Base-by-base conservation (phyloP, 2,888 invertebrate species). In the Vesta saturnalis region DNA sequence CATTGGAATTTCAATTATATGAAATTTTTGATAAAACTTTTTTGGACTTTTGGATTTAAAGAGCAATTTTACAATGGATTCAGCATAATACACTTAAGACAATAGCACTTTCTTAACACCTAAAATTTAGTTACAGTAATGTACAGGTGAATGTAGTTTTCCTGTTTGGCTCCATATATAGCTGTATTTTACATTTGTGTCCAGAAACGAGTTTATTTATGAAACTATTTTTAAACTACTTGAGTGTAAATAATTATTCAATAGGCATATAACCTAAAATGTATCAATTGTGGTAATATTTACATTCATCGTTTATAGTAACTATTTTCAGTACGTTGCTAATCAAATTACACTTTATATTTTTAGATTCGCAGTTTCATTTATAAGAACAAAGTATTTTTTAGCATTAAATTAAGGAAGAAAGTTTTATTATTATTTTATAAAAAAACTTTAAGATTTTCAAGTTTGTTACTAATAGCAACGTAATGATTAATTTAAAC, bases 241-340 rank as follows among this genome's bases (percentile, higher is more conserved):
- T 39, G n/a, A n/a, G 12, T 39, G 39, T 39, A 39, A 39, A 39
- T 39, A 39, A 8, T 23, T 23, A 23, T 8, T 23, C 8, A 23
- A 23, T 23, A 8, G 39, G 12, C 39, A n/a, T 39, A 39, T 39
- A 39, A 39, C 39, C 39, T 6, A 39, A 39, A 39, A 39, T n/a
- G 8, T 39, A 39, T 10, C 39, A 39, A 39, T 39, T 49, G 47
- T 49, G 15, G 15, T 49, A 49, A 49, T 15, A 49, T 49, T 49
- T 49, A 49, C 15, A 18, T 49, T 15, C 18, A 18, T 49, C 47
- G 52, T 52, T 52, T 52, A 52, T 52, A 52, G 18, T 52, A 52
- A 52, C 52, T 52, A 52, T 52, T 52, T 52, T 52, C 4, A 52
- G 52, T 52, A 19, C 52, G 52, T 52, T 52, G 52, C 52, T 52